Conservation (phyloP, 2,888 invertebrate species). For the Volucella bombylans region DNA sequence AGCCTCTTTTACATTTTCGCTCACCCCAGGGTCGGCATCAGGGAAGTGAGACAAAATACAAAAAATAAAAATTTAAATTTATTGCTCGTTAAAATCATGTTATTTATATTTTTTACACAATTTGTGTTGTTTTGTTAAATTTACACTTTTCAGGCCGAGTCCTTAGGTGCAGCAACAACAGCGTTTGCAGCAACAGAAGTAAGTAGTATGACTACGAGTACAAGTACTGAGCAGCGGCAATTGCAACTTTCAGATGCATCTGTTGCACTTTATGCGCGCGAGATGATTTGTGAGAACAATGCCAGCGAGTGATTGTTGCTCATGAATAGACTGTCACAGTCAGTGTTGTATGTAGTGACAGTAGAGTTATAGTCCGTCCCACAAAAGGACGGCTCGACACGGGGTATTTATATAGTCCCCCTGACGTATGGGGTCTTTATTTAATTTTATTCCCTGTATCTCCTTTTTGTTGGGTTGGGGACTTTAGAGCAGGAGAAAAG, state of each 20-base stretch:
- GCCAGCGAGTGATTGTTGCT: slow-evolving; percentile 54
- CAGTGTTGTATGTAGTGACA: slow-evolving; percentile 21
- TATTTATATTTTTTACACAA: slow-evolving; percentile 58
- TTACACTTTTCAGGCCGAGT: slow-evolving; percentile 14
- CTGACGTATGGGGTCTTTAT: slow-evolving; percentile 33
- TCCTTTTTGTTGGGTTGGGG: slow-evolving; percentile 3
- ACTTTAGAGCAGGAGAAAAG: not conserved
- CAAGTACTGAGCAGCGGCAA: slow-evolving; percentile 3
- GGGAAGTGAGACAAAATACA: not conserved
- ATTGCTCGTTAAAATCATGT: slow-evolving; percentile 71
- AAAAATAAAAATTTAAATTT: slow-evolving; percentile 52
- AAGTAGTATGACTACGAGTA: not conserved
- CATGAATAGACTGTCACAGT: slow-evolving; percentile 55
- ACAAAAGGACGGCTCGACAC: slow-evolving; percentile 33
- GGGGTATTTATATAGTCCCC: slow-evolving; percentile 1
- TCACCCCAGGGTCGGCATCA: slow-evolving; percentile 8
- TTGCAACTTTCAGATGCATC: slow-evolving; percentile 52
- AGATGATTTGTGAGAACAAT: slow-evolving; percentile 65
- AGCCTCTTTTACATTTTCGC: slow-evolving; percentile 1
- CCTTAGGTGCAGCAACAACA: slow-evolving; percentile 22
- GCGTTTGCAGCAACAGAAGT: not conserved
- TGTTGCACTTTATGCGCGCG: slow-evolving; percentile 53
- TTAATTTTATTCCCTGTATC: not conserved
- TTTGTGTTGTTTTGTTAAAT: slow-evolving; percentile 46
- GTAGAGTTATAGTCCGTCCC: slow-evolving; percentile 36